Evolutionary conservation across 2,113 vertebrate genomes (phyloP).

Genomic region (Chauna torquata): DNA sequence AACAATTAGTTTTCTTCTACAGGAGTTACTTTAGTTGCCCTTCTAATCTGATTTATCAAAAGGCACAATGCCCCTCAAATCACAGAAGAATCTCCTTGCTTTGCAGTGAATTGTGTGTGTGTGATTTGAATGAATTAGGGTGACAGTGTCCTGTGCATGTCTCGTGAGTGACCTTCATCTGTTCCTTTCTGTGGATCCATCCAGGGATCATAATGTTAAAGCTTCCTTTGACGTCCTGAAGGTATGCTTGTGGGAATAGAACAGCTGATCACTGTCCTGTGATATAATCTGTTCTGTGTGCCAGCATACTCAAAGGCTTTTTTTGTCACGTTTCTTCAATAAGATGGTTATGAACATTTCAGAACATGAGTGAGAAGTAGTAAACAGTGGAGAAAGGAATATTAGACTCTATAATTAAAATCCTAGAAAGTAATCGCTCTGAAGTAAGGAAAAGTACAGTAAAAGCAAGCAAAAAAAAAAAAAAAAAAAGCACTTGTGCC

Average conservation of each 20-base stretch:
- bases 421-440: background rate
- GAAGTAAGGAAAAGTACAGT: background rate
- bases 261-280: background rate
- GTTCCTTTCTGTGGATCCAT: background rate
- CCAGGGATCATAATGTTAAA: background rate
- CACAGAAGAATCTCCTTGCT: background rate
- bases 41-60: background rate
- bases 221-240: background rate
- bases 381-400: background rate
- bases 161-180: background rate
- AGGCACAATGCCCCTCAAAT: background rate
- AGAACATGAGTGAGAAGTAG: background rate
- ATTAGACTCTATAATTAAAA: slow-evolving; percentile 20
- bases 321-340: slow-evolving; percentile 10
- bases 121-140: background rate
- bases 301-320: slow-evolving; percentile 3
- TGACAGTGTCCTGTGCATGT: background rate
- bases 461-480: background rate
- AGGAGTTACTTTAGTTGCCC: background rate
- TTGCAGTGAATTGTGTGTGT: background rate
- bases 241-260: background rate
- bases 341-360: background rate
- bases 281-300: slow-evolving; percentile 24
- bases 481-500: background rate
- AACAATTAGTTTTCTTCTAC: slow-evolving; percentile 9